Conservation (phyloP, 2,797 vertebrate species). For the Phrynocephalus forsythii region DNA sequence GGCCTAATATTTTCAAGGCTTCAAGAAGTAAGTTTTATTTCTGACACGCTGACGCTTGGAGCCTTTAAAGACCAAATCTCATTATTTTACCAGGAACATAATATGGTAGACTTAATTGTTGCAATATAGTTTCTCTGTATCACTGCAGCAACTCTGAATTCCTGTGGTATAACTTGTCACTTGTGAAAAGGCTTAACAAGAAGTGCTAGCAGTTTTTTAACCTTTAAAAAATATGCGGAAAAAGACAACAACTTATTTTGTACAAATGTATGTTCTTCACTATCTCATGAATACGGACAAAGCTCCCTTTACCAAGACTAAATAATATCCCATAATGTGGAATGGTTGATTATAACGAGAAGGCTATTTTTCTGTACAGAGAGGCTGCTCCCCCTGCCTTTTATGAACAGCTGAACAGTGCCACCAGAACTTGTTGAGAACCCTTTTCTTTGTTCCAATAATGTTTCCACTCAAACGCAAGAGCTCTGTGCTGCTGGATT, state of each 20-base stretch:
- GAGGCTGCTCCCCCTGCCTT: background rate
- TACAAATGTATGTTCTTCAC: background rate
- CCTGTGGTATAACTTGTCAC: too few species aligned
- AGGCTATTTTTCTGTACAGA: background rate
- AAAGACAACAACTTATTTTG: background rate
- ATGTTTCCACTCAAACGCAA: background rate
- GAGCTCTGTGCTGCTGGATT: background rate
- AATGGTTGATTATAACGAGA: too few species aligned
- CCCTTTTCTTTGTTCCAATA: background rate
- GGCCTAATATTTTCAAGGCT: too few species aligned
- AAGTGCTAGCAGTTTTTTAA: conserved; percentile 1
- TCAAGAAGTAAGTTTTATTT: too few species aligned
- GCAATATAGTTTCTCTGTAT: background rate
- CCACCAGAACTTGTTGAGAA: background rate
- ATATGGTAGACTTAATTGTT: conserved; percentile 8
- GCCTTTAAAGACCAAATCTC: background rate
- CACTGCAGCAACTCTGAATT: too few species aligned
- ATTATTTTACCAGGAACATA: background rate
- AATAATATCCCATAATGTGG: too few species aligned
- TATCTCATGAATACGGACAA: background rate
- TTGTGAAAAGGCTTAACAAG: background rate
- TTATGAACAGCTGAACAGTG: background rate
- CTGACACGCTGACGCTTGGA: too few species aligned
- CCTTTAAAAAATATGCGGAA: background rate
- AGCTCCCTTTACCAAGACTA: background rate